Evolutionary conservation across 2,888 invertebrate species (phyloP).

Genomic region (Dryobotodes eremita): DNA sequence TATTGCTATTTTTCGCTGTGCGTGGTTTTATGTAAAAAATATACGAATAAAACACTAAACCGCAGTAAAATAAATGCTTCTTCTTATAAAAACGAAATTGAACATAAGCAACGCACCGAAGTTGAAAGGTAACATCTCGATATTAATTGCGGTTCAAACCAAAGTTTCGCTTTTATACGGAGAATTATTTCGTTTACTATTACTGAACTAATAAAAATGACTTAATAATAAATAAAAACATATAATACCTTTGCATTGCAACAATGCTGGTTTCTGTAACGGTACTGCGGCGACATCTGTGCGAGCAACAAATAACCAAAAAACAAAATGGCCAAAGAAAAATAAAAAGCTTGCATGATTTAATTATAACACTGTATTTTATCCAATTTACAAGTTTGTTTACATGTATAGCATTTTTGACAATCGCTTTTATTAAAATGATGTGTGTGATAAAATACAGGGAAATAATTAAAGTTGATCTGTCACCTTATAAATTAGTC

Average conservation of each 20-base stretch:
- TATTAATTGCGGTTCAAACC: not conserved
- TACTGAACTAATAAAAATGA: constrained; percentile 41
- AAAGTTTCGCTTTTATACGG: not conserved
- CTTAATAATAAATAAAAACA: constrained; percentile 64
- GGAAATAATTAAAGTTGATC: constrained; percentile 41
- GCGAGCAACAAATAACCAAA: constrained; percentile 73
- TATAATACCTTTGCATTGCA: constrained; percentile 87
- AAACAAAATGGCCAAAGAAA: constrained; percentile 73
- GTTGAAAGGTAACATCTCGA: not conserved
- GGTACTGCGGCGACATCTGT: constrained; percentile 89
- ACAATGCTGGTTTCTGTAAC: constrained; percentile 88
- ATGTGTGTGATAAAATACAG: constrained; percentile 29
- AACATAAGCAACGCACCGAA: not conserved
- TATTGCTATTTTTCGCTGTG: not conserved
- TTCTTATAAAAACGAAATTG: not conserved
- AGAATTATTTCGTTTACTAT: not conserved
- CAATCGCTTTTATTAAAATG: not conserved
- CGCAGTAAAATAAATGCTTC: not conserved
- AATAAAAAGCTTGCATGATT: constrained; percentile 62
- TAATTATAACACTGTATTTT: constrained; percentile 46
- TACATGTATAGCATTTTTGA: not conserved
- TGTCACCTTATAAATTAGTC: constrained; percentile 69
- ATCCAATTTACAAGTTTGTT: not conserved
- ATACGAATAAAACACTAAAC: not conserved
- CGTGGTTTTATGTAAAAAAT: not conserved